Percentiles rank a stretch among this genome's conserved stretches.
These are phyloP conservation scores for Gastrophysa polygoni DNA, from an alignment of 2,888 invertebrate genomes.

Conservation along the genomic window DNA sequence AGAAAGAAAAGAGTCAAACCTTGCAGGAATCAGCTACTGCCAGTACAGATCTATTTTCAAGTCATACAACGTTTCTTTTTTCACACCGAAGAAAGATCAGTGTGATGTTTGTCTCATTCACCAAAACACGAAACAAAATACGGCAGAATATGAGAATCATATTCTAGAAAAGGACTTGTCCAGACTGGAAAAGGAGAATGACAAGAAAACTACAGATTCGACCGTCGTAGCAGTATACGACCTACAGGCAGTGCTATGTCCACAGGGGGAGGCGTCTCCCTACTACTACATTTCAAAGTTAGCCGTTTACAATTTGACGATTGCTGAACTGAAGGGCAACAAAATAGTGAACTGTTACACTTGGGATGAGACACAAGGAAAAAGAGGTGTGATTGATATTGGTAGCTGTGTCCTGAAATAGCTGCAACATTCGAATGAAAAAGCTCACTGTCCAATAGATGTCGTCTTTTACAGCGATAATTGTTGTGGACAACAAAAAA, in stretches of 20 bases:
- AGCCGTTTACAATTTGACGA: constrained; percentile 1
- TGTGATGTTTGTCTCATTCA: constrained; percentile 9
- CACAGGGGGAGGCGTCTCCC: neutral
- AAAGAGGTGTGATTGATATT: constrained; percentile 5
- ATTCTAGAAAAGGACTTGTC: constrained; percentile 13
- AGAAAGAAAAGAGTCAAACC: constrained; percentile 8
- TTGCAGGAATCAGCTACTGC: constrained; percentile 7
- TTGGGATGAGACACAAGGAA: constrained; percentile 4
- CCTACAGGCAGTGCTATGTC: constrained; percentile 3
- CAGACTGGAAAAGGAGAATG: constrained; percentile 5
- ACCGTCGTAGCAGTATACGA: constrained; percentile 2
- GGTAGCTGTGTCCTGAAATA: constrained; percentile 9
- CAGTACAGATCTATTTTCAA: constrained; percentile 9
- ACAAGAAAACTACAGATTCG: constrained; percentile 7
- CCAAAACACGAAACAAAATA: constrained; percentile 10
- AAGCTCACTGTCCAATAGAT: constrained; percentile 1
- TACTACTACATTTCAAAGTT: neutral
- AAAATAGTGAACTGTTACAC: neutral
- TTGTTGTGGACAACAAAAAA: constrained; percentile 35
- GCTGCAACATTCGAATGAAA: constrained; percentile 2
- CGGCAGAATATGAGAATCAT: neutral
- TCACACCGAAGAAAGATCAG: constrained; percentile 16
- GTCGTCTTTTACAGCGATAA: constrained; percentile 19
- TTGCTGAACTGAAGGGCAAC: constrained; percentile 2
- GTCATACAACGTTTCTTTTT: constrained; percentile 8